Conservation (phyloP, 2,113 vertebrate species). For the Podarcis raffonei region DNA sequence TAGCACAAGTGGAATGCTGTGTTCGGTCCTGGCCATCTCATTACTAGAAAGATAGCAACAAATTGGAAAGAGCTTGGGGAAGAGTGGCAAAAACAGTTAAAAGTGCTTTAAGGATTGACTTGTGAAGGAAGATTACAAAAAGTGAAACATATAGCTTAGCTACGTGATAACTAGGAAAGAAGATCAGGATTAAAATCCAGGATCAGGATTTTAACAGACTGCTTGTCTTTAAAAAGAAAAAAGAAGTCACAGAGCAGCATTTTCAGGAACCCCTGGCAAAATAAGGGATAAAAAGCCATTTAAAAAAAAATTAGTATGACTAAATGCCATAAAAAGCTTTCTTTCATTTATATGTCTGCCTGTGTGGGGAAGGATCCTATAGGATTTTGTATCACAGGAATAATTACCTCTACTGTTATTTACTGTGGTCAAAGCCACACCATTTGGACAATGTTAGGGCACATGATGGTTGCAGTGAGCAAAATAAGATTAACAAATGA, state of each 20-base stretch:
- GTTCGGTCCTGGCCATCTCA: slow-evolving; percentile 2
- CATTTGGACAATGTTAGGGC: background rate
- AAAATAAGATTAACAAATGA: background rate
- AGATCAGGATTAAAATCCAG: background rate
- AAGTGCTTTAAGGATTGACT: background rate
- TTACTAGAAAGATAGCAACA: slow-evolving; percentile 10
- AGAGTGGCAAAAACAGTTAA: background rate
- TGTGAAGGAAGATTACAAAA: slow-evolving; percentile 25
- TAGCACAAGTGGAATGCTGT: slow-evolving; percentile 6
- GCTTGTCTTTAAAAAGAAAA: background rate
- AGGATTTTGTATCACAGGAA: background rate
- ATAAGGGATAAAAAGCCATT: slow-evolving; percentile 13
- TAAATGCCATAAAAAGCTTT: slow-evolving; percentile 11
- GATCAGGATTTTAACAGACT: background rate
- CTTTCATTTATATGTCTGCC: background rate
- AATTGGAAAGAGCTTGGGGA: slow-evolving; percentile 15
- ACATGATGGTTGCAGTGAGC: background rate
- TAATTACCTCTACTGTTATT: background rate
- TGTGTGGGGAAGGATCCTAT: background rate
- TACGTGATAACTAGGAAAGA: background rate
- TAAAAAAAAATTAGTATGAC: background rate
- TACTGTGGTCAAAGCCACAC: background rate
- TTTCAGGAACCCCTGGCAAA: slow-evolving; percentile 8
- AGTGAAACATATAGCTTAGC: background rate
- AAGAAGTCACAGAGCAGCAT: background rate